phyloP scores from a whole-genome alignment of 1,140 invertebrate species.

The Lordiphosa stackelbergi region DNA sequence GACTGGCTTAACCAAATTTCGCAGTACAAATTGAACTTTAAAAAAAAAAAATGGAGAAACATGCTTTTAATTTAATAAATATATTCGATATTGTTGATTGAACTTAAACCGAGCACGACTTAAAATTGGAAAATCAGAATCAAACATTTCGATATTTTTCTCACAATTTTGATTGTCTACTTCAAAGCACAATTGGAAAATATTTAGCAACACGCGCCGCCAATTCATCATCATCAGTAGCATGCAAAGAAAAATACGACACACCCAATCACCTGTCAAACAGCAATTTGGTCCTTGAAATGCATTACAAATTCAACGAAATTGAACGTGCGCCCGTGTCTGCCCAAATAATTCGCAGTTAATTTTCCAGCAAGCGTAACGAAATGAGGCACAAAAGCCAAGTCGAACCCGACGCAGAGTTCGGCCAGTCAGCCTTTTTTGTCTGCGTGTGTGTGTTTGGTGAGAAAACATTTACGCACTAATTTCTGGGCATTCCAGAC shows the following conservation, averaged over 20 bases:
- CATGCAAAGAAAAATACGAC: conserved; percentile 5
- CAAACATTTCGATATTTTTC: conserved; percentile 7
- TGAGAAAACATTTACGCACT: conserved; percentile 77
- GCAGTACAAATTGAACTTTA: too few relatives aligned
- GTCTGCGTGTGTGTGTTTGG: conserved; percentile 58
- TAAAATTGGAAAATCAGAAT: too few relatives aligned
- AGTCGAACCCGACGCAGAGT: conserved; percentile 7
- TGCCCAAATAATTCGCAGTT: conserved; percentile 69
- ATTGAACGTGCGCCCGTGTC: conserved; percentile 59
- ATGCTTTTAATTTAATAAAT: too few relatives aligned
- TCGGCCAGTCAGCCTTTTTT: neutral
- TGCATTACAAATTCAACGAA: conserved; percentile 58
- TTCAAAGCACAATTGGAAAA: conserved; percentile 15
- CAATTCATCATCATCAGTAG: conserved; percentile 49
- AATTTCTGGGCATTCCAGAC: conserved; percentile 56
- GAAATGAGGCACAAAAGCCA: conserved; percentile 61
- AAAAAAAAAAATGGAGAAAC: too few relatives aligned
- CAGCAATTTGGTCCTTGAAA: conserved; percentile 29
- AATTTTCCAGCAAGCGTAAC: conserved; percentile 72
- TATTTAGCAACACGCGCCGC: conserved; percentile 28
- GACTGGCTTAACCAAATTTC: too few relatives aligned
- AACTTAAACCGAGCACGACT: too few relatives aligned
- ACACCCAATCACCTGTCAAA: conserved; percentile 51
- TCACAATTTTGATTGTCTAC: conserved; percentile 20
- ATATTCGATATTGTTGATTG: too few relatives aligned